Conservation (phyloP, 2,888 invertebrate species). For the Choristoneura rosaceana region DNA sequence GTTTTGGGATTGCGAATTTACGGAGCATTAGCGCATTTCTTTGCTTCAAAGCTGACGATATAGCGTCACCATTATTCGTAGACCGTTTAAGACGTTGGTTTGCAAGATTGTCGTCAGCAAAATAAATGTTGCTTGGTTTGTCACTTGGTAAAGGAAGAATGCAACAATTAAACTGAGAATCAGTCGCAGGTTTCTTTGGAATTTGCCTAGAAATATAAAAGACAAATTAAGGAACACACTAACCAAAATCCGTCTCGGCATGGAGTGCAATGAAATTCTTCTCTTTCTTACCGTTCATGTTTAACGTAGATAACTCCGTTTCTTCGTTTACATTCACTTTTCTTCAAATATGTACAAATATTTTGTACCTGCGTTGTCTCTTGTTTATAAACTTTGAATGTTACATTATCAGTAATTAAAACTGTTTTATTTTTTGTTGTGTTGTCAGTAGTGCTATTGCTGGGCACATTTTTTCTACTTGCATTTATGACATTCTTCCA, state of each 20-base stretch:
- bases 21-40: constrained; percentile 63
- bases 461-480: constrained; percentile 26
- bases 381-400: constrained; percentile 44
- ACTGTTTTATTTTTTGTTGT: constrained; percentile 39
- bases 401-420: constrained; percentile 46
- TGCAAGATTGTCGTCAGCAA: constrained; percentile 49
- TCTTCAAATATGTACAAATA: constrained; percentile 66
- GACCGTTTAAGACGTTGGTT: constrained; percentile 57
- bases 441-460: constrained; percentile 30
- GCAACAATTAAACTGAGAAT: constrained; percentile 60
- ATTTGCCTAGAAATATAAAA: constrained; percentile 47
- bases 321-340: constrained; percentile 58
- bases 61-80: constrained; percentile 47
- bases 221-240: neutral
- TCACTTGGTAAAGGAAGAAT: constrained; percentile 57
- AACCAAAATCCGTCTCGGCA: neutral
- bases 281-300: constrained; percentile 48
- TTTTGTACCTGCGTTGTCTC: constrained; percentile 53
- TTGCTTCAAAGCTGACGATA: constrained; percentile 60
- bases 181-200: constrained; percentile 43
- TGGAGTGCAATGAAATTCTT: neutral
- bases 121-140: constrained; percentile 49
- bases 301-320: constrained; percentile 61
- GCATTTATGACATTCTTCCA: constrained; percentile 34
- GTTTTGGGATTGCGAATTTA: constrained; percentile 52